Evolutionary conservation across 2,888 invertebrate genomes (phyloP), one percentile per base, ranked within the genome.

Genomic region (Ichneumon xanthorius): DNA sequence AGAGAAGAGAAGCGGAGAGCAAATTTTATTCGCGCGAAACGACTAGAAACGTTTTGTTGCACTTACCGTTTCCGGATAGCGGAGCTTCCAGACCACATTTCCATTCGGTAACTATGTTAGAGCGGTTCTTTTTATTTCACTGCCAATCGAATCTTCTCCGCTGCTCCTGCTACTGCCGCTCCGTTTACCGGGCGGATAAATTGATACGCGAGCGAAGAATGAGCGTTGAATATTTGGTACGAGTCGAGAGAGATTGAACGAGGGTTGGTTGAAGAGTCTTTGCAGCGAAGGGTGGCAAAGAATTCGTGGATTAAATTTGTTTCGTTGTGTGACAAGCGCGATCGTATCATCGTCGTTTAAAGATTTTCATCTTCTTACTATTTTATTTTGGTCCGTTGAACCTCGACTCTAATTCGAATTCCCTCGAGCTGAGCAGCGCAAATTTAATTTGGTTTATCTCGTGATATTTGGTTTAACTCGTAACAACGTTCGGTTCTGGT

Each of bases 1-100:
- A 45, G 22, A 6, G 19, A 14, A 72, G 37, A 30, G 48, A 77
- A 67, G 37, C 26, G 40, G n/a, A 68, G 22, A n/a, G 45, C 37
- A 77, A 53, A 77, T 77, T 77, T 55, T n/a, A 77, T 67, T 77
- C 67, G 67, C 26, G 53, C 19, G 11, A 68, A 58, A 68, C 37
- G n/a, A 53, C 33, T 26, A 53, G 77, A 40, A 37, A 68, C 37
- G 65, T 65, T 77, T 63, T 26, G 68, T 45, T 68, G 7, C 14
- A 58, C 22, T 55, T 55, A 65, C 6, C 55, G 9, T 26, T 26
- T 16, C 14, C 37, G n/a, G 16, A 55, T 30, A 58, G 55, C 33
- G 53, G n/a, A 48, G 48, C 14, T 37, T 37, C 70, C 40, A 40
- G 37, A 50, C 14, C 79, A 50, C n/a, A 53, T 61, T 48, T 68